Base-by-base conservation (phyloP, 2,113 vertebrate genomes). In the Thinocorus orbignyianus region DNA sequence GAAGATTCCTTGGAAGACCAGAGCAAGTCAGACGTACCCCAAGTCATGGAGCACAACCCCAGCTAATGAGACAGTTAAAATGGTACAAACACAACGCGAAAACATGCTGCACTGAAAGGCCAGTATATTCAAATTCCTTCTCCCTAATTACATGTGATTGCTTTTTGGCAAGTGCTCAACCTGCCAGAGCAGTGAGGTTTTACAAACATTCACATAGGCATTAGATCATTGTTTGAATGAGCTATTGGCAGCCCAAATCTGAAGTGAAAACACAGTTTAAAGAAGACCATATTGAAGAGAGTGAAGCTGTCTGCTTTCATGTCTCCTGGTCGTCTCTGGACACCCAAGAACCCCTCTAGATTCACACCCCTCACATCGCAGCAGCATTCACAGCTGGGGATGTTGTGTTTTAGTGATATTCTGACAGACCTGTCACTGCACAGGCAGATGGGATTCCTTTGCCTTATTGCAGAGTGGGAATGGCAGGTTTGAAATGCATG, bases 171-270 rank as follows among this genome's bases (percentile, higher is more conserved):
- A 52, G 80, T 6, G 2, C 90, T 92, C 88, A 94, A 41, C 72
- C 93, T 97, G 96, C 95, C 95, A 94, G 88, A 95, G 80, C 95
- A 88, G 92, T 90, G 95, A 97, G 93, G 93, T 96, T 95, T 96
- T 94, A 96, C 95, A 96, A 96, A 96, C 93, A 96, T 86, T 94
- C 96, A 94, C 93, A 94, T 46, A 83, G 95, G 95, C 95, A 96
- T 97, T 96, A 96, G 95, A 88, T 97, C 96, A 96, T 96, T 96
- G 96, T 96, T 96, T 96, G 95, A 96, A 93, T 71, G 95, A 95
- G 86, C 93, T 96, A 92, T 92, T 97, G 93, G 93, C 95, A 96
- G 92, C 72, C 69, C 69, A 11, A 88, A 86, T 60, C 92, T 49
- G 72, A 93, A 94, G 90, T 71, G 86, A 96, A 97, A 96, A 90